Percentiles rank a stretch among this genome's conserved stretches.
Conservation (phyloP, 2,113 vertebrate species). For the Plestiodon gilberti region DNA sequence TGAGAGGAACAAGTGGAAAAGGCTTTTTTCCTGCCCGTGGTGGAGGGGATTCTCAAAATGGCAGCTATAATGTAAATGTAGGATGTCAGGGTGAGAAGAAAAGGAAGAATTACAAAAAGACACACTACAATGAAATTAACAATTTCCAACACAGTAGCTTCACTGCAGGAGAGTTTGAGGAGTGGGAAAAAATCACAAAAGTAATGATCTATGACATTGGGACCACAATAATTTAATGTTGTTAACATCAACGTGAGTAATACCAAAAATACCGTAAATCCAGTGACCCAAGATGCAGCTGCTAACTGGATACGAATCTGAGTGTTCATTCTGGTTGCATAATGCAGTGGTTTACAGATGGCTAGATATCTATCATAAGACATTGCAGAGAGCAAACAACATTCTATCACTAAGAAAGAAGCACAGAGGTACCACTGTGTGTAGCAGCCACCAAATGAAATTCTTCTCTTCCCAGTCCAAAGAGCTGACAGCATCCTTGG, state of each 20-base stretch:
- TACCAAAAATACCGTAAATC: slow-evolving; percentile 33
- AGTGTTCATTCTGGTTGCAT: no score
- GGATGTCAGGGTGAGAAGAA: slow-evolving; percentile 43
- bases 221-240: slow-evolving; percentile 54
- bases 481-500: slow-evolving; percentile 57
- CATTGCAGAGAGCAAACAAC: no score
- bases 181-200: slow-evolving; percentile 63
- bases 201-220: slow-evolving; percentile 61
- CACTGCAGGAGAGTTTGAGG: slow-evolving; percentile 46
- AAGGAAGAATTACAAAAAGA: slow-evolving; percentile 25
- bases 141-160: slow-evolving; percentile 39
- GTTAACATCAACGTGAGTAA: slow-evolving; percentile 7
- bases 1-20: slow-evolving; percentile 65
- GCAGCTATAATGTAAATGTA: slow-evolving; percentile 51
- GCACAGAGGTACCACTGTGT: no score
- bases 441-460: no score
- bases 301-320: slow-evolving; percentile 48
- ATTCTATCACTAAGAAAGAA: no score
- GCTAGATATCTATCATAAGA: no score
- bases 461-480: neutral
- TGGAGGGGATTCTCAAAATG: slow-evolving; percentile 45
- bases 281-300: slow-evolving; percentile 31
- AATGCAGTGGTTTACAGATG: no score
- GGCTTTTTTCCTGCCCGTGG: slow-evolving; percentile 55
- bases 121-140: slow-evolving; percentile 19